Percentiles rank a stretch among this genome's conserved stretches.
Evolutionary conservation across 2,797 vertebrate genomes (phyloP).

Genomic region (Falco concolor): DNA sequence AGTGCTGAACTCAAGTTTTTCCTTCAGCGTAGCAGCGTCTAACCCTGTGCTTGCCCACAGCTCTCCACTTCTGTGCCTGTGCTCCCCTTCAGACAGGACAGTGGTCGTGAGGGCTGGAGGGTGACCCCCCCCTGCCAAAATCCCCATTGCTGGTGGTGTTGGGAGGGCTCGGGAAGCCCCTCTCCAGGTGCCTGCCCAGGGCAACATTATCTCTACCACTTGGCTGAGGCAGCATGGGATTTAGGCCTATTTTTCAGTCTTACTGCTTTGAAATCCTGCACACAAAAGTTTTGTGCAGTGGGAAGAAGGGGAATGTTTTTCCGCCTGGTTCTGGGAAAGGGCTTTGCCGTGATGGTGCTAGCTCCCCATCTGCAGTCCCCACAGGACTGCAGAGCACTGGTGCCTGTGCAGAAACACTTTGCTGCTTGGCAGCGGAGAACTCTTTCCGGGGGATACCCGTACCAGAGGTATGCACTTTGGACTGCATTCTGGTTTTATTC

Average conservation of each 20-base stretch:
- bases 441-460: background rate
- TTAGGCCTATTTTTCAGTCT: background rate
- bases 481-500: background rate
- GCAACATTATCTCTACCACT: background rate
- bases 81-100: background rate
- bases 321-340: background rate
- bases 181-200: background rate
- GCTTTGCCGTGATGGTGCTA: background rate
- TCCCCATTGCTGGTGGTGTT: rapidly evolving
- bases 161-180: rapidly evolving
- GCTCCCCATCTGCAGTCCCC: background rate
- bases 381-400: background rate
- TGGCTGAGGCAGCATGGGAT: rapidly evolving
- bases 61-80: background rate
- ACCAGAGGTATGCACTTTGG: background rate
- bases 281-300: background rate
- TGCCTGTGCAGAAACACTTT: background rate
- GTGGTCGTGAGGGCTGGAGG: rapidly evolving
- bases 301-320: background rate
- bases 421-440: background rate
- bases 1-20: background rate
- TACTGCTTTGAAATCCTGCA: background rate
- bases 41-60: background rate
- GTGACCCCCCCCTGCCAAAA: background rate
- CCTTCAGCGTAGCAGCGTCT: background rate